Base-by-base conservation (phyloP, 2,888 invertebrate species). In the Lasioglossum villosulum region DNA sequence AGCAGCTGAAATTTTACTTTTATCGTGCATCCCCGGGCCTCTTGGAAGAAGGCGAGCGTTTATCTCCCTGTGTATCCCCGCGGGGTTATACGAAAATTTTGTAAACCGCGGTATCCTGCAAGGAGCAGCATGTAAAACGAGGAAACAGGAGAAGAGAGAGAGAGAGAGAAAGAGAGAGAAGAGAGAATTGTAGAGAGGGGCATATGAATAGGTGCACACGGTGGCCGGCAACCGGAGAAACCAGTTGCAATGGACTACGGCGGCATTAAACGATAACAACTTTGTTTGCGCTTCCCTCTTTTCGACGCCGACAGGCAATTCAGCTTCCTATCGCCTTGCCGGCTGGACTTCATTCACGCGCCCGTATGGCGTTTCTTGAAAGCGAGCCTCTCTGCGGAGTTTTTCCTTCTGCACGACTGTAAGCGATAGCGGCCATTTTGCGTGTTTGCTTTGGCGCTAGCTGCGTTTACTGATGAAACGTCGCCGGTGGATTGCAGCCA, bases 181-280 rank as follows among this genome's bases (percentile, higher is more conserved):
- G 30, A 71, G 45, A 52, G 27, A 10, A 59, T n/a, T 27, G 27
- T 27, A 59, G 74, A 68, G 27, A 59, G 68, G 66, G 27, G 63
- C 63, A 80, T 78, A 80, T 78, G 86, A 86, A 84, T 84, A 84
- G 84, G 76, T 77, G 77, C 42, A 37, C 81, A 75, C 78, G 86
- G 78, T 81, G 34, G 76, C 82, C 42, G 68, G 63, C 76, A 75
- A 75, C 86, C 71, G 71, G 75, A 66, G 86, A 84, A 92, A 90
- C 89, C 88, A 90, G 90, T 90, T 89, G 90, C 87, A 91, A 90
- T 86, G 87, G 90, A 92, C 92, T 92, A 89, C 88, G 85, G 52
- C 85, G 87, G 91, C 90, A 92, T 92, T 93, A 91, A 89, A 88
- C 90, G 91, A 92, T 93, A 92, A 92, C 93, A 92, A 93, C 90